Conservation (phyloP, 2,113 vertebrate genomes). For the Psilopsiagon aymara region DNA sequence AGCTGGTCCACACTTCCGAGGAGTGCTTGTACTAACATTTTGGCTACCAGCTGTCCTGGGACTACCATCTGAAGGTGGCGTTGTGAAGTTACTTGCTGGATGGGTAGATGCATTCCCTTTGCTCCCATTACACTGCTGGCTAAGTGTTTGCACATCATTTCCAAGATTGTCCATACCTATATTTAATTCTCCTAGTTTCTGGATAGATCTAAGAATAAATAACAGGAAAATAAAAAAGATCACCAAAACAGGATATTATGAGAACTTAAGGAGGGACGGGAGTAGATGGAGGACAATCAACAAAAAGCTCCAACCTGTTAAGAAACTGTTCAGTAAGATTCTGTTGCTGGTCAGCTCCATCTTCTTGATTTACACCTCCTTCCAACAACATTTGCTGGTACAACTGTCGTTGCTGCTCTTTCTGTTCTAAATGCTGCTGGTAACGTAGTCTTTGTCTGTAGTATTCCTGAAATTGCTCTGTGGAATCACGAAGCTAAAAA, state of each 20-base stretch:
- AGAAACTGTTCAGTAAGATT: conserved; percentile 97
- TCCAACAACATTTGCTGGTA: conserved; percentile 98
- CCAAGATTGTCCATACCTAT: conserved; percentile 89
- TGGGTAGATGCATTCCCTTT: conserved; percentile 65
- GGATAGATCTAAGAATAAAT: conserved; percentile 86
- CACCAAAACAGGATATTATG: neutral
- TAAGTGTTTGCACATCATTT: conserved; percentile 82
- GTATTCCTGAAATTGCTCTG: conserved; percentile 95
- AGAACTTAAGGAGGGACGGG: neutral
- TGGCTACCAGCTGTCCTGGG: conserved; percentile 66
- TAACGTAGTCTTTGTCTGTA: conserved; percentile 93
- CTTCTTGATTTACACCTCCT: conserved; percentile 91
- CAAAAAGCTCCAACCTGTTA: conserved; percentile 80
- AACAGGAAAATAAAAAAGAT: neutral
- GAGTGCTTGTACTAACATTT: conserved; percentile 81
- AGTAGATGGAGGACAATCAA: neutral
- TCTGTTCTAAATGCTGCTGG: conserved; percentile 97
- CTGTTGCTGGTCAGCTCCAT: conserved; percentile 84
- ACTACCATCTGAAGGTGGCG: conserved; percentile 63
- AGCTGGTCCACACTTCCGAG: conserved; percentile 71
- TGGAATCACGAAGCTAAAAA: conserved; percentile 90
- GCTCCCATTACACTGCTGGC: conserved; percentile 84
- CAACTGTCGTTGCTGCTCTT: conserved; percentile 92
- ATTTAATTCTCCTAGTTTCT: conserved; percentile 95
- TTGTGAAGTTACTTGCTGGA: conserved; percentile 60